phyloP scores from a whole-genome alignment of 2,888 invertebrate genomes.

The Drosophila multiciliata region DNA sequence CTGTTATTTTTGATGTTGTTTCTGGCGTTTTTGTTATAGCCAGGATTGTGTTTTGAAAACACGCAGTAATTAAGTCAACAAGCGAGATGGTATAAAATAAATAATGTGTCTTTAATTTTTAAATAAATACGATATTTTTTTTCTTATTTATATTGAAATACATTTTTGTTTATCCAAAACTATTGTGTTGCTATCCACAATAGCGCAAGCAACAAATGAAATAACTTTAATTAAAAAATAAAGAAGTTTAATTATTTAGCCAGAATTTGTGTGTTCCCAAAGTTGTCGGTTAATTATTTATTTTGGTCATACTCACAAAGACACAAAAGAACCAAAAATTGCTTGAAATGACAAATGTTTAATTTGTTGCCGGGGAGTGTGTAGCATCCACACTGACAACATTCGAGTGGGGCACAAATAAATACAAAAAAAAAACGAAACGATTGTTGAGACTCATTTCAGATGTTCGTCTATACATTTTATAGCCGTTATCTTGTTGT shows the following conservation, averaged over 20 bases:
- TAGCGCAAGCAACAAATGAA: not conserved
- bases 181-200: no score
- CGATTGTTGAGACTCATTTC: constrained; percentile 50
- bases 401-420: constrained; percentile 18
- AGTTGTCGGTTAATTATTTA: constrained; percentile 2
- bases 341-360: constrained; percentile 71
- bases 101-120: constrained; percentile 7
- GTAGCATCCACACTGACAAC: constrained; percentile 27
- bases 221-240: not conserved
- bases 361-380: constrained; percentile 66
- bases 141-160: not conserved
- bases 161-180: not conserved
- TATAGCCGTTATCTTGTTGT: constrained; percentile 45
- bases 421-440: constrained; percentile 68
- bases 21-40: constrained; percentile 33
- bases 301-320: constrained; percentile 22
- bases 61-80: constrained; percentile 51
- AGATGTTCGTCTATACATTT: constrained; percentile 48
- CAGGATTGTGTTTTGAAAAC: constrained; percentile 49
- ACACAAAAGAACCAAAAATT: constrained; percentile 34
- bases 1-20: constrained; percentile 15
- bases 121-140: not conserved
- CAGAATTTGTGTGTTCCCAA: constrained; percentile 23
- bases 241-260: not conserved
- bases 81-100: constrained; percentile 25